phyloP scores from a whole-genome alignment of 2,888 invertebrate genomes.

The Carcina quercana region DNA sequence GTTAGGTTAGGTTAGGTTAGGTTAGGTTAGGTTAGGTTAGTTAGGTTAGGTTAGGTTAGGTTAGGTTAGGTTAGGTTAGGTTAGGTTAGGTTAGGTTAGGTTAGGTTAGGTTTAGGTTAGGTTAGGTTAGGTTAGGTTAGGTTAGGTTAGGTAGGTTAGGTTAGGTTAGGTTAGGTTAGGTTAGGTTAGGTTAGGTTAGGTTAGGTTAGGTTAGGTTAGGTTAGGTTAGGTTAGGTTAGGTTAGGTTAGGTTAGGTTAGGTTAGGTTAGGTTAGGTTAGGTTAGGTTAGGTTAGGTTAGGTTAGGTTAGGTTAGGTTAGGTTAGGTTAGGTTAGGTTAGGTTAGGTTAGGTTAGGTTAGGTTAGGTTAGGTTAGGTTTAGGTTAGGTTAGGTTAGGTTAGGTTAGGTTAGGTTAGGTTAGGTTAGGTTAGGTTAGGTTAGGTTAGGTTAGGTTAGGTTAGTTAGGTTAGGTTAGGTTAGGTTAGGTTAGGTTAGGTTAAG shows the following conservation, averaged over 20 bases:
- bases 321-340: slow-evolving; percentile 18
- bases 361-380: slow-evolving; percentile 20
- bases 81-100: slow-evolving; percentile 9
- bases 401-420: slow-evolving; percentile 18
- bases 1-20: slow-evolving; percentile 18
- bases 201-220: slow-evolving; percentile 20
- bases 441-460: background rate
- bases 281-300: slow-evolving; percentile 17
- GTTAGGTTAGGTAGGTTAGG: slow-evolving; percentile 8
- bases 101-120: too few relatives aligned
- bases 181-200: slow-evolving; percentile 15
- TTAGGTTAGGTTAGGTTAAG: slow-evolving; percentile 9
- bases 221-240: slow-evolving; percentile 18
- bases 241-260: slow-evolving; percentile 12
- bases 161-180: slow-evolving; percentile 18
- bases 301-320: slow-evolving; percentile 15
- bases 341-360: slow-evolving; percentile 20
- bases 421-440: slow-evolving; percentile 17
- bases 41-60: slow-evolving; percentile 13
- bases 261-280: slow-evolving; percentile 21
- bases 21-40: slow-evolving; percentile 21
- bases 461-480: slow-evolving; percentile 6
- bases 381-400: slow-evolving; percentile 7
- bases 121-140: slow-evolving; percentile 9
- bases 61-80: slow-evolving; percentile 13